Percentiles rank a stretch among this genome's conserved stretches.
Conservation (phyloP, 1,140 invertebrate genomes). For the Riptortus pedestris region DNA sequence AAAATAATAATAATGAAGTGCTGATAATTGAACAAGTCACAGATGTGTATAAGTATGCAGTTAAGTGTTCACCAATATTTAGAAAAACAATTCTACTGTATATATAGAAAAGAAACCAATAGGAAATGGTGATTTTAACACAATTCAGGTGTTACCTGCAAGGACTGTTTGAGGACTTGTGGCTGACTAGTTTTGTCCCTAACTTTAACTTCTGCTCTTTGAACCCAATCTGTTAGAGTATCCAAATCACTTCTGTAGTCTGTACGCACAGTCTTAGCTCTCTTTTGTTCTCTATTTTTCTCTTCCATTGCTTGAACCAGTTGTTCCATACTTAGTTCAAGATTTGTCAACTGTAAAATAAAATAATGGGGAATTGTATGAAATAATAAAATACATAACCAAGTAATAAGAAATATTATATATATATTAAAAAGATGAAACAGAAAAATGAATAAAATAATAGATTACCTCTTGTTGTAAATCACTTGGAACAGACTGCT, state of each 20-base stretch:
- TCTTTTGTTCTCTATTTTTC: constrained; percentile 73
- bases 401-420: too few species aligned
- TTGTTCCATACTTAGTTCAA: constrained; percentile 69
- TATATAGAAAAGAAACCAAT: too few species aligned
- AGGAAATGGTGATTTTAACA: too few species aligned
- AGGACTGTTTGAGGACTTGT: constrained; percentile 57
- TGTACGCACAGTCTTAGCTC: constrained; percentile 64
- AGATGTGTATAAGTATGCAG: too few species aligned
- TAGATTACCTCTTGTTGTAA: constrained; percentile 37
- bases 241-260: constrained; percentile 72
- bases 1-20: too few species aligned
- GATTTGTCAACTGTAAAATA: constrained; percentile 45
- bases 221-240: constrained; percentile 68
- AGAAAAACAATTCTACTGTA: too few species aligned
- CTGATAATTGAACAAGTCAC: too few species aligned
- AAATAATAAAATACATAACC: not conserved
- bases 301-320: constrained; percentile 67
- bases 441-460: not conserved
- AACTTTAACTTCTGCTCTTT: constrained; percentile 67
- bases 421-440: not conserved
- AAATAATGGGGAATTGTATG: not conserved
- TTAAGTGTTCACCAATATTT: too few species aligned
- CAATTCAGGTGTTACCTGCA: too few species aligned
- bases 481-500: constrained; percentile 60
- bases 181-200: constrained; percentile 71